Evolutionary conservation across 2,888 invertebrate genomes (phyloP), one percentile per base, ranked within the genome.

Genomic region (Eupeodes luniger): DNA sequence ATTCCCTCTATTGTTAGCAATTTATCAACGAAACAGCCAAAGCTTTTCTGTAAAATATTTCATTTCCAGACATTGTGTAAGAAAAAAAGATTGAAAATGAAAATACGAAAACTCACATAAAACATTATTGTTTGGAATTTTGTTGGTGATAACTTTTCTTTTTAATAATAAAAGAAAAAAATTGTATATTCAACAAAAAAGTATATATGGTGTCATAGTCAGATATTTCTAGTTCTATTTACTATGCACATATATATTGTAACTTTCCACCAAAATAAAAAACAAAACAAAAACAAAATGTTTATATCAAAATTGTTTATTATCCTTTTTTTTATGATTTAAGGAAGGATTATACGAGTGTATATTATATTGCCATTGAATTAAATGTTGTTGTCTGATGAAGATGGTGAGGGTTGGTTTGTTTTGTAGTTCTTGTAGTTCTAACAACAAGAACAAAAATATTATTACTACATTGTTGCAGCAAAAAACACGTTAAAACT

Each of bases 401-500:
- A 27, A 1, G 27, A 27, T 27, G 27, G 27, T 1, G 19, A 19
- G 27, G 27, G 40, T 40, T 5, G 40, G 40, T 40, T 7, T 40
- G 40, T 40, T 7, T 40, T 7, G 40, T 27, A 3, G 40, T 40
- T 7, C 40, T 40, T 9, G 40, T 40, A 40, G 9, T 5, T 40
- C 40, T 40, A 40, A 40, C 40, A 40, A 40, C 40, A 9, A 40
- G 9, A 40, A 40, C 27, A 40, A 40, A 40, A 1, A 40, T 40
- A 3, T 40, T 40, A 9, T 40, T 40, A 9, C 4, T 40, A 57
- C 19, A 34, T 69, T 81, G 44, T 70, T 57, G 57, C 53, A 40
- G 36, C 69, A 53, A 62, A 70, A 44, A 64, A 51, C 76, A 57
- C 70, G 36, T 74, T 82, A 82, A 70, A 61, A 69, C 61, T 84